These are phyloP conservation scores for Atractosteus spatula DNA, from an alignment of 2,113 vertebrate genomes.

Conservation along the genomic window DNA sequence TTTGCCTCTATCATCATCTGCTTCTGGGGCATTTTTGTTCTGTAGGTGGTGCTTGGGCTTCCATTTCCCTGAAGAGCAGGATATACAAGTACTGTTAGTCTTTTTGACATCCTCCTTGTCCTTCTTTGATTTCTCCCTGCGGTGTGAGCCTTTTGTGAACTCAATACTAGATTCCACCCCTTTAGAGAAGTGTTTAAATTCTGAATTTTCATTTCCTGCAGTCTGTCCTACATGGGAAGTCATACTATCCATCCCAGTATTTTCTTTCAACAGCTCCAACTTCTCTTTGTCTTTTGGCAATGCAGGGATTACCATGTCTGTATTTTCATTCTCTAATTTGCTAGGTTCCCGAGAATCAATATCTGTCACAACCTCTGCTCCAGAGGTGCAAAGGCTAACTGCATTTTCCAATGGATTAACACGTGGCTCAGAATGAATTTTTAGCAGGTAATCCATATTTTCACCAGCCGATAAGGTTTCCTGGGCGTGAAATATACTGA, in stretches of 20 bases:
- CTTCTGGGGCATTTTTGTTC: too few species aligned
- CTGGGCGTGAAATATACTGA: not conserved
- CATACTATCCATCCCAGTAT: constrained; percentile 6
- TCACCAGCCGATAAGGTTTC: not conserved
- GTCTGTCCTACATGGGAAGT: not conserved
- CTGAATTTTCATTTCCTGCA: not conserved
- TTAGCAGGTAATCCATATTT: not conserved
- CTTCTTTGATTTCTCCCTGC: too few species aligned
- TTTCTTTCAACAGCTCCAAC: constrained; percentile 10
- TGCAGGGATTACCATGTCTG: not conserved
- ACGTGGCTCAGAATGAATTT: constrained; percentile 3
- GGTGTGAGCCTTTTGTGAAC: too few species aligned
- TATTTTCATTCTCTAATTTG: constrained; percentile 1
- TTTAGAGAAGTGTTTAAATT: too few species aligned
- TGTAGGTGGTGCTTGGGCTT: too few species aligned
- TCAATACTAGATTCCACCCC: not conserved
- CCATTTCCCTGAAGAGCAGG: too few species aligned
- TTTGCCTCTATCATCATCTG: too few species aligned
- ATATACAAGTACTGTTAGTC: too few species aligned
- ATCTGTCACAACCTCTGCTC: constrained; percentile 6
- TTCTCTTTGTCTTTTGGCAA: constrained; percentile 8
- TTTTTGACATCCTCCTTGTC: too few species aligned
- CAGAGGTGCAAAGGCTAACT: not conserved
- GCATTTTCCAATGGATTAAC: constrained; percentile 1
- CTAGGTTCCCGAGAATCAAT: not conserved